phyloP scores from a whole-genome alignment of 2,797 vertebrate species.

The Molossus alvarezi region DNA sequence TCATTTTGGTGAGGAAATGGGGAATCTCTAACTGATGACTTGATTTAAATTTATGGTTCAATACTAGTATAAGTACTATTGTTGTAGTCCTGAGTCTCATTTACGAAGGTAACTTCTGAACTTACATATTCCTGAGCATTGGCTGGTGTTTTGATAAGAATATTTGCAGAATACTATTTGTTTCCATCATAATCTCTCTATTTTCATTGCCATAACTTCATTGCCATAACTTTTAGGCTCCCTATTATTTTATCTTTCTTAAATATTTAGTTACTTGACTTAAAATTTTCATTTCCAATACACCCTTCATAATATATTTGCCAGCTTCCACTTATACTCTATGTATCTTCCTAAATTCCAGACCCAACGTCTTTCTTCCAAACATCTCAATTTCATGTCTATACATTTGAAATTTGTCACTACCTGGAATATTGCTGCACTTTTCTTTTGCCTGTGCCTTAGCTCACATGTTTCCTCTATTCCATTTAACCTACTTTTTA shows the following conservation, averaged over 20 bases:
- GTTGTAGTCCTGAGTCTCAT: neutral
- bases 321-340: neutral
- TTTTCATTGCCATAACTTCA: neutral
- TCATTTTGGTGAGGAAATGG: neutral
- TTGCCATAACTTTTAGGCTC: neutral
- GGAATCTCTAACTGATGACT: neutral
- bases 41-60: neutral
- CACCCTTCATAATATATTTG: neutral
- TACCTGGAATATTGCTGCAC: neutral
- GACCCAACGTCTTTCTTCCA: neutral
- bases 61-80: neutral
- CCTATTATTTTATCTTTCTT: neutral
- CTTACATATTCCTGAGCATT: neutral
- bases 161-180: neutral
- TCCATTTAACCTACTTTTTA: constrained; percentile 6
- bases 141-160: neutral
- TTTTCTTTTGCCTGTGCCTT: neutral
- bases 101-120: constrained; percentile 1
- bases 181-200: neutral
- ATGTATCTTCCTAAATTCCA: neutral
- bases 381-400: constrained; percentile 32
- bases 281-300: neutral
- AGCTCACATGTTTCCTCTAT: neutral
- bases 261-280: neutral
- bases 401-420: neutral